These are phyloP conservation scores for Catocala nupta DNA, from an alignment of 2,888 invertebrate genomes.

Conservation along the genomic window DNA sequence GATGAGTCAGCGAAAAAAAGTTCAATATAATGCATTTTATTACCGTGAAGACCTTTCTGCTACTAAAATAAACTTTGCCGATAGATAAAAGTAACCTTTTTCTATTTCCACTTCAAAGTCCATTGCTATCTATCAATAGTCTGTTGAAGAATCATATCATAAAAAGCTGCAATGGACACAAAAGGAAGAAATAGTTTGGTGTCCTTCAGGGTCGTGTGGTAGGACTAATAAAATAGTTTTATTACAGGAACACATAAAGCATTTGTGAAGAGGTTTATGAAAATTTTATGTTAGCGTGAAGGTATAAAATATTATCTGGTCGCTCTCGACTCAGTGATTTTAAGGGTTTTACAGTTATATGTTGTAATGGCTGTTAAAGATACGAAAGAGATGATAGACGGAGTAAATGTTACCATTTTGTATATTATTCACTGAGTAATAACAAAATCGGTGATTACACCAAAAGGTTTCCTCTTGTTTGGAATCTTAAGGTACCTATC, in stretches of 20 bases:
- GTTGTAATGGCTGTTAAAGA: slow-evolving; percentile 29
- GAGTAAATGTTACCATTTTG: slow-evolving; percentile 21
- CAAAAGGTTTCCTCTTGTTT: no score
- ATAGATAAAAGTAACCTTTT: slow-evolving; percentile 44
- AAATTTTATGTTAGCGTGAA: slow-evolving; percentile 52
- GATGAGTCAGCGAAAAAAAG: slow-evolving; percentile 44
- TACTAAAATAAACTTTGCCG: slow-evolving; percentile 42
- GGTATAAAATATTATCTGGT: slow-evolving; percentile 54
- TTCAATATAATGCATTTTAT: slow-evolving; percentile 53
- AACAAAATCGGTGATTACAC: no score
- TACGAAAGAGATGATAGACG: slow-evolving; percentile 26
- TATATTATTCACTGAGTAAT: no score
- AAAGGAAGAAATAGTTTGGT: slow-evolving; percentile 19
- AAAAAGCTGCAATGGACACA: slow-evolving; percentile 40
- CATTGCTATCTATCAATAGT: slow-evolving; percentile 46
- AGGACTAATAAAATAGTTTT: slow-evolving; percentile 52
- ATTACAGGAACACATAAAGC: slow-evolving; percentile 52
- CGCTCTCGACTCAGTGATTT: slow-evolving; percentile 50
- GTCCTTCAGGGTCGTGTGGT: slow-evolving; percentile 14
- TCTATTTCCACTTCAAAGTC: slow-evolving; percentile 35
- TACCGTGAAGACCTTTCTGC: slow-evolving; percentile 41
- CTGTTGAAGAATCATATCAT: slow-evolving; percentile 31
- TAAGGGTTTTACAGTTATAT: slow-evolving; percentile 37
- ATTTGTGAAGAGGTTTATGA: slow-evolving; percentile 55
- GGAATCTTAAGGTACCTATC: no score